Evolutionary conservation across 1,140 invertebrate species (phyloP), one percentile per base, ranked within the genome.

Genomic region (Hesperophylax magnus): DNA sequence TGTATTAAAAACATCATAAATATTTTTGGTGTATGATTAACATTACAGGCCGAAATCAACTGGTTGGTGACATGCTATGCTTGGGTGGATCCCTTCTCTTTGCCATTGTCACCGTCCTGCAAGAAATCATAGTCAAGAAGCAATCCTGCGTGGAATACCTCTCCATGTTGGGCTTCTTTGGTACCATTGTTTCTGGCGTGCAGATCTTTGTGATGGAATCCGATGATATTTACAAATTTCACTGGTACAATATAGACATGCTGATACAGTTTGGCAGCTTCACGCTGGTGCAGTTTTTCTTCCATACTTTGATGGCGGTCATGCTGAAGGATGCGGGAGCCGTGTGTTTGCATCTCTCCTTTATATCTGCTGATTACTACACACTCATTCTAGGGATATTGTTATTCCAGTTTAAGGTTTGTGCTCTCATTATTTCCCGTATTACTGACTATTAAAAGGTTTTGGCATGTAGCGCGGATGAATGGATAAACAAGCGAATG

Each of bases 361-460:
- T 97, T 77, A 89, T 97, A 27, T 95, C 96, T 1, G 93, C 96
- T 0, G 96, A 97, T 89, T 97, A 96, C 86, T 97, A 97, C 88
- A 94, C 96, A 53, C 91, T 97, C 54, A 91, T 97, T 75, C 91
- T 93, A 79, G 96, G 96, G 82, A 93, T 97, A 85, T 91, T 94
- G 84, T 91, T 96, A 79, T 96, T 97, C 87, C 92, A 95, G 77
- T 96, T 96, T 88, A 94, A 96, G 92, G 96, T 97, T 34, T 24
- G 63, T 65, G 17, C 17, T 15, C 14, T 69, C 11, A 47, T 47
- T 47, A 47, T 47, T 47, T 47, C 11, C 9, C 14, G 14, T 14
- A 14, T 47, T 47, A 14, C 11, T 47, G 11, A 47, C 39, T 14
- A 47, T 47, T 47, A 14, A 8, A 47, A 14, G 39, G 39, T 39